Base-by-base conservation (phyloP, 1,140 invertebrate genomes). In the Dendroctonus ponderosae region DNA sequence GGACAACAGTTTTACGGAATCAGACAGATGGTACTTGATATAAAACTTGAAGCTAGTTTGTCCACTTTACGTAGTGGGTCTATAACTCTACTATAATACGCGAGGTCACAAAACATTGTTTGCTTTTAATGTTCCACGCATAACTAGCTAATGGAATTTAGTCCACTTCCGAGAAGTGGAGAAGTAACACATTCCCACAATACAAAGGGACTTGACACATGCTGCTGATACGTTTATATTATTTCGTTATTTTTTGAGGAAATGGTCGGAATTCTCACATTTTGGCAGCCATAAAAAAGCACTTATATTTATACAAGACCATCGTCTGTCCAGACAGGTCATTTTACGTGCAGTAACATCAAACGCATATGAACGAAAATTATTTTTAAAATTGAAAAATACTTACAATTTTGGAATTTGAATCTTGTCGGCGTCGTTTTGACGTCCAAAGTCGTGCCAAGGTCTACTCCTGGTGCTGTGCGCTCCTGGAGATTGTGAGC, bases 381-480 rank as follows among this genome's bases (percentile, higher is more conserved):
- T 9, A 46, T 9, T 26, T 26, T 26, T 26, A 26, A 26, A 26
- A 3, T 52, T 52, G 11, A 53, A 41, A 52, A 15, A 6, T 61
- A 92, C 93, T 94, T 84, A 97, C 94, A 96, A 84, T 91, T 97
- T 98, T 79, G 94, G 92, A 85, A 97, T 97, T 84, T 96, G 93
- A 72, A 97, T 94, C 85, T 96, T 96, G 80, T 96, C 94, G 58
- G 91, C 91, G 79, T 96, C 93, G 76, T 93, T 93, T 77, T 94
- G 93, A 68, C 93, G 82, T 26, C 92, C 92, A 79, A 95, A 96
- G 80, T 96, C 91, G 79, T 93, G 91, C 92, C 91, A 94, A 60
- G 91, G 91, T 70, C 91, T 80, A 43, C 90, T 92, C 56, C 78
- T 60, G 40, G 89, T 87, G 14, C 87, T 82, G 43, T 84, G 85